Evolutionary conservation across 2,797 vertebrate genomes (phyloP), one percentile per base, ranked within the genome.

Genomic region (Alosa sapidissima): DNA sequence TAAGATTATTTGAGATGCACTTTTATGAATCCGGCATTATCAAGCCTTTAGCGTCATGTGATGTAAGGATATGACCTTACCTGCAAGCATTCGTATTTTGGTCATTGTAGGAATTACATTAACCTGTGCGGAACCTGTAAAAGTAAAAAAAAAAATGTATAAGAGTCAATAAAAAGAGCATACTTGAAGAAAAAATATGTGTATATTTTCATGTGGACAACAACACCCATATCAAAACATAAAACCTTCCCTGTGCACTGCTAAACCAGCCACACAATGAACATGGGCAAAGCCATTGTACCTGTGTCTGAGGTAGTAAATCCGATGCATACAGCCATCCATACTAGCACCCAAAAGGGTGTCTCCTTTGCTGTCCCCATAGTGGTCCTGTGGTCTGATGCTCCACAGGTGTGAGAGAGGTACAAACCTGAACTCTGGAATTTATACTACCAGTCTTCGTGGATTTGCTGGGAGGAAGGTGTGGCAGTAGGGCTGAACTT

Each of bases 391-490:
- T 88, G 90, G 86, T 60, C 83, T 78, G 83, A 87, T 83, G 83
- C 62, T 86, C 87, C 82, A 85, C 81, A 72, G 85, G 82, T 85
- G 68, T 92, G 84, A 89, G 85, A 60, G 85, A 55, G 82, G 82
- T 21, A 60, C 85, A 81, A 36, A 84, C 88, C 58, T 86, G 68
- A 81, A 62, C 24, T 48, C 45, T 86, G 85, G 16, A 84, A 84
- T 93, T 94, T 95, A 95, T 95, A 93, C 83, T 84, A 85, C 86
- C 84, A 41, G 28, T 83, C 48, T 58, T 41, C 81, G 84, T 86
- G 86, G 90, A 88, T 89, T 86, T 84, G n/a, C 28, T 81, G 28
- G 55, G 49, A 9, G 9, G 2, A 83, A 85, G 85, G 84, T 83
- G 86, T 82, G 75, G 86, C 75, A 28, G 28, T 55, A 86, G 87